Base-by-base conservation (phyloP, 2,113 vertebrate genomes). In the Cairina moschata region DNA sequence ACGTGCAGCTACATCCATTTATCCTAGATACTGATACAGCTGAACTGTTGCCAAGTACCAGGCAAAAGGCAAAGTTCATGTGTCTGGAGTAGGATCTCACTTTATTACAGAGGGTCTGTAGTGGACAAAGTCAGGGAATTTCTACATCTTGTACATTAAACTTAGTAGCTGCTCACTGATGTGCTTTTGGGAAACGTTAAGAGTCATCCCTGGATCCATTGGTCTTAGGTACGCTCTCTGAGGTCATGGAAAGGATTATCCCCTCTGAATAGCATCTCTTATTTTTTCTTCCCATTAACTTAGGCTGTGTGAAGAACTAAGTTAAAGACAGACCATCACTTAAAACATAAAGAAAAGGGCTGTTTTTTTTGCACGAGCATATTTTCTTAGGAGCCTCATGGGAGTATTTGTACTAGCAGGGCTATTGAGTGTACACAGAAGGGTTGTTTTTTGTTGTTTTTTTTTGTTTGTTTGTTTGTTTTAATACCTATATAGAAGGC, bases 41-140 rank as follows among this genome's bases (percentile, higher is more conserved):
- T 74, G 52, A 0, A 0, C 40, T 65, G 5, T 55, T 67, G 32
- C 58, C 0, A 5, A 46, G 16, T 29, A 26, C 44, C 59, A 63
- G 65, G 67, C 40, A 56, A 84, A 85, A 76, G 71, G 58, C 14
- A 42, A 80, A 59, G 32, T 85, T 86, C 22, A 3, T 2, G 6
- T 59, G 28, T 62, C 32, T 83, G 46, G n/a, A 71, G 17, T 3
- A 68, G 17, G 9, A 8, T 22, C 54, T 71, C 32, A 6, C 54
- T 54, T 80, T 74, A 3, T 59, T 52, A 28, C 22, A 34, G n/a
- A 23, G 15, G 7, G 5, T 71, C 40, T 62, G 44, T 62, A 34
- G 26, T n/a, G 13, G 60, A 23, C 11, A 54, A 29, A 52, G 25
- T 62, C 21, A 59, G 46, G 48, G 42, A 46, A 17, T 71, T 77